A percentile compares a stretch with the other conserved stretches of the same genome.
Evolutionary conservation across 2,888 invertebrate species (phyloP).

Genomic region (Limnephilus lunatus): DNA sequence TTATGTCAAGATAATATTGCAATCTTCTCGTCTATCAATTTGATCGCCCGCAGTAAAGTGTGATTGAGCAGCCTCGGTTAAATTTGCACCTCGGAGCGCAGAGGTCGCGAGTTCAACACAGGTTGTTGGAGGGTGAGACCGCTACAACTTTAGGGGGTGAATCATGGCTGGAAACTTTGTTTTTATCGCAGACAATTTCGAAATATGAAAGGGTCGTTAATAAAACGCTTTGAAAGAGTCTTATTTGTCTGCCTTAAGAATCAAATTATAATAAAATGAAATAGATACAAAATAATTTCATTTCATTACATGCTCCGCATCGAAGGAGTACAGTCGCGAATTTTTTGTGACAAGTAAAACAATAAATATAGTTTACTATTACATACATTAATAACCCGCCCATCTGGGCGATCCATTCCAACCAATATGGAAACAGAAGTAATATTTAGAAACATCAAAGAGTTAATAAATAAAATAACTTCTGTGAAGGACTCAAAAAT

Average conservation of each 20-base stretch:
- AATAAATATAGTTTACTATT: no score
- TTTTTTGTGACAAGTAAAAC: no score
- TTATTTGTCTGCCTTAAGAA: background rate
- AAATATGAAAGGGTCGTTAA: background rate
- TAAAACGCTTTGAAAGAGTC: background rate
- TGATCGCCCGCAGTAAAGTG: background rate
- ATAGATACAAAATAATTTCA: background rate
- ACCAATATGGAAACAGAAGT: no score
- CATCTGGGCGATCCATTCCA: no score
- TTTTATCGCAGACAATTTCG: background rate
- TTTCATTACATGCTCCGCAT: no score
- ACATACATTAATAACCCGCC: no score
- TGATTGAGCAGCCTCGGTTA: background rate
- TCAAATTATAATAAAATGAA: background rate
- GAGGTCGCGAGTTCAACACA: background rate
- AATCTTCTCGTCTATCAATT: background rate
- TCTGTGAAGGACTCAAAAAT: no score
- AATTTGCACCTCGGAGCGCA: background rate
- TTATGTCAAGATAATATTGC: background rate
- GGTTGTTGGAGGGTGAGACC: background rate
- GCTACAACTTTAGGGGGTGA: background rate
- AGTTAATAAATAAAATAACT: no score
- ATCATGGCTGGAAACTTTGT: background rate
- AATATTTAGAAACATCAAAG: no score
- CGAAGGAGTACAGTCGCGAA: no score